A percentile compares a stretch with the other conserved stretches of the same genome.
Evolutionary conservation across 1,140 invertebrate species (phyloP).

Genomic region (Pseudachorutes palmiensis): DNA sequence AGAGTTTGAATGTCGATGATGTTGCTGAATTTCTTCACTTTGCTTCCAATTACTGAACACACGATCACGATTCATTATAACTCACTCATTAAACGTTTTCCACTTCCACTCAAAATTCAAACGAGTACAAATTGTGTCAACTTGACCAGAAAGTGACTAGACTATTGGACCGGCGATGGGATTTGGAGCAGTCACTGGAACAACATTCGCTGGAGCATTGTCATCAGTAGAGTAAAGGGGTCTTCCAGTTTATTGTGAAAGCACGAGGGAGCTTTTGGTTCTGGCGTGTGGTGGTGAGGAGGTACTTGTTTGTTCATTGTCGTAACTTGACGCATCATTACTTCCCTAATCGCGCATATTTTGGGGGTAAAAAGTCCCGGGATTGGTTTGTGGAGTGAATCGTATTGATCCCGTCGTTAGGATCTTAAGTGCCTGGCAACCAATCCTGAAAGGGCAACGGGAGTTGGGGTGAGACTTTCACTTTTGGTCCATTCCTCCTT

Average conservation of each 20-base stretch:
- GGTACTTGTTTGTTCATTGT: constrained; percentile 6
- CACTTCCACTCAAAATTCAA: not conserved
- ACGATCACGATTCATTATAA: constrained; percentile 19
- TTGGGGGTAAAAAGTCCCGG: constrained; percentile 14
- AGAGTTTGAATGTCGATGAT: not conserved
- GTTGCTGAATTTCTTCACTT: not conserved
- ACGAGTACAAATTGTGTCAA: too few species aligned
- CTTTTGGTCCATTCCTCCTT: constrained; percentile 28
- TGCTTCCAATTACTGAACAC: not conserved
- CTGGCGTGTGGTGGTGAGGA: not conserved
- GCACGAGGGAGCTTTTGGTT: not conserved
- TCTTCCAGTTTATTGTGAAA: constrained; percentile 2
- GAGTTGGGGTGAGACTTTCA: not conserved
- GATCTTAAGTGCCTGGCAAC: constrained; percentile 31
- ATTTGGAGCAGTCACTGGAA: too few species aligned
- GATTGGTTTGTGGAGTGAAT: constrained; percentile 29
- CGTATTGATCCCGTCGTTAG: constrained; percentile 32
- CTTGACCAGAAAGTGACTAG: too few species aligned
- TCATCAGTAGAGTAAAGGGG: too few species aligned
- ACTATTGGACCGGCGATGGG: too few species aligned
- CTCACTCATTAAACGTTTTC: not conserved
- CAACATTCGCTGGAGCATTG: too few species aligned
- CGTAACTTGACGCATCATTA: constrained; percentile 35
- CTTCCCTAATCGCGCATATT: constrained; percentile 36
- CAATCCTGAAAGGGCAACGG: constrained; percentile 19